Evolutionary conservation across 2,113 vertebrate genomes (phyloP).

Genomic region (Dromaius novaehollandiae): DNA sequence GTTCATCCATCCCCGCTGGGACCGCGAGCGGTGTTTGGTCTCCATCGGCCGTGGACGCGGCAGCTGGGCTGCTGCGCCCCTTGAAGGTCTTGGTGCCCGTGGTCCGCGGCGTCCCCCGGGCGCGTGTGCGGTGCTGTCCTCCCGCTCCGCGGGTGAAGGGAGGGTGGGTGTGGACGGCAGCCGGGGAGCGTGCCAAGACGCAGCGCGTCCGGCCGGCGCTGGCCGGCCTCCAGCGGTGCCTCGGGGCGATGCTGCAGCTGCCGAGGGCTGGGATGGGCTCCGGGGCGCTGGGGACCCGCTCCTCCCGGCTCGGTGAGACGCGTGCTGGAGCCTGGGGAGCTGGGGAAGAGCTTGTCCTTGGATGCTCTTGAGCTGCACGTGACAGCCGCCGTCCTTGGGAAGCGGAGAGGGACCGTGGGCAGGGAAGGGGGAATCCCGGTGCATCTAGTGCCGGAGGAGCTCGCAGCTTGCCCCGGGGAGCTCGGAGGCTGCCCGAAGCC

Average conservation of each 20-base stretch:
- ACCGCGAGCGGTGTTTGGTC: too few relatives aligned
- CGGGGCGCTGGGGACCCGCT: background rate
- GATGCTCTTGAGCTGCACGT: conserved; percentile 61
- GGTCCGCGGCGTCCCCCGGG: too few relatives aligned
- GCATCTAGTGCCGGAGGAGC: background rate
- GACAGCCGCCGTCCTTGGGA: background rate
- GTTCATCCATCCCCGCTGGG: background rate
- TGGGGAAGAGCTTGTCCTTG: conserved; percentile 1
- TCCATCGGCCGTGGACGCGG: too few relatives aligned
- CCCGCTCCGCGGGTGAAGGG: background rate
- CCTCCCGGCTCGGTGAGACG: background rate
- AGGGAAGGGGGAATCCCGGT: background rate
- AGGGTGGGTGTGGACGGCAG: background rate
- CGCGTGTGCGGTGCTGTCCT: background rate
- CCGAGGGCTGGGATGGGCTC: background rate
- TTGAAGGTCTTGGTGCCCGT: too few relatives aligned
- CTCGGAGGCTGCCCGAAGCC: background rate
- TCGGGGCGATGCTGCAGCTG: background rate
- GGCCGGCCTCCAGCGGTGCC: background rate
- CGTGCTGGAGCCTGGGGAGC: background rate
- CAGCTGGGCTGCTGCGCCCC: too few relatives aligned
- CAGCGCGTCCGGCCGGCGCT: background rate
- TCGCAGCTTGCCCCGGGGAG: background rate
- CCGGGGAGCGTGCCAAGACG: background rate
- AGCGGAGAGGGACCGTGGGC: background rate